A percentile compares a stretch with the other conserved stretches of the same genome.
Conservation (phyloP, 2,113 vertebrate species). For the Chiloscyllium plagiosum region DNA sequence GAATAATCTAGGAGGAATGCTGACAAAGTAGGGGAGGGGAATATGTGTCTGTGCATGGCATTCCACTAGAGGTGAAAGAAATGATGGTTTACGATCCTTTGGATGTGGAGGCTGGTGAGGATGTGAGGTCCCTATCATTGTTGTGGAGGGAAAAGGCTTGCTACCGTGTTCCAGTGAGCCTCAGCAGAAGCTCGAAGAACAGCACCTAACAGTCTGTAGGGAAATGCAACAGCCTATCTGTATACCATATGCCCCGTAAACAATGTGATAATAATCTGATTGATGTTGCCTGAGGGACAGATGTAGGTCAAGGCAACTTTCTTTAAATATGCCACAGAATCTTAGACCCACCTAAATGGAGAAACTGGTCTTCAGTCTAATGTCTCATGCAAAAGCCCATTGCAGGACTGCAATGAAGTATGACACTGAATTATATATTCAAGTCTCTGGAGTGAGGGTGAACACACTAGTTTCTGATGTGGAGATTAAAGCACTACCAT, state of each 20-base stretch:
- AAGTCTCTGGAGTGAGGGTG: neutral
- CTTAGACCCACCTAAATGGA: neutral
- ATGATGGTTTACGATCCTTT: too few relatives aligned
- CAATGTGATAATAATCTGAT: neutral
- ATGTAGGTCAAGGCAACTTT: neutral
- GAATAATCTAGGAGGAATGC: too few relatives aligned
- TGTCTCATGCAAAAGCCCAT: neutral
- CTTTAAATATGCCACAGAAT: neutral
- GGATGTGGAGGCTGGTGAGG: too few relatives aligned
- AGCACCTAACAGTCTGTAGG: neutral
- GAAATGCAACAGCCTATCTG: neutral
- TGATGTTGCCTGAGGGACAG: neutral
- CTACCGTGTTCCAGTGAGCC: too few relatives aligned
- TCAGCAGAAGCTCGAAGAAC: too few relatives aligned
- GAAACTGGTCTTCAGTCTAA: neutral
- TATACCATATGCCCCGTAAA: neutral
- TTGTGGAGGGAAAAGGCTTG: too few relatives aligned
- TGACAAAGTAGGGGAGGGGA: too few relatives aligned
- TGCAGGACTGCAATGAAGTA: neutral
- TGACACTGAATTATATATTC: neutral
- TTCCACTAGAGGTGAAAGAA: too few relatives aligned
- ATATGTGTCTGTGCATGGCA: too few relatives aligned
- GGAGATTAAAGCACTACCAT: neutral
- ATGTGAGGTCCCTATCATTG: too few relatives aligned
- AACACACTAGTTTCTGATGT: neutral